A percentile compares a stretch with the other conserved stretches of the same genome.
phyloP scores from a whole-genome alignment of 1,140 invertebrate genomes.

The Colletes gigas region DNA sequence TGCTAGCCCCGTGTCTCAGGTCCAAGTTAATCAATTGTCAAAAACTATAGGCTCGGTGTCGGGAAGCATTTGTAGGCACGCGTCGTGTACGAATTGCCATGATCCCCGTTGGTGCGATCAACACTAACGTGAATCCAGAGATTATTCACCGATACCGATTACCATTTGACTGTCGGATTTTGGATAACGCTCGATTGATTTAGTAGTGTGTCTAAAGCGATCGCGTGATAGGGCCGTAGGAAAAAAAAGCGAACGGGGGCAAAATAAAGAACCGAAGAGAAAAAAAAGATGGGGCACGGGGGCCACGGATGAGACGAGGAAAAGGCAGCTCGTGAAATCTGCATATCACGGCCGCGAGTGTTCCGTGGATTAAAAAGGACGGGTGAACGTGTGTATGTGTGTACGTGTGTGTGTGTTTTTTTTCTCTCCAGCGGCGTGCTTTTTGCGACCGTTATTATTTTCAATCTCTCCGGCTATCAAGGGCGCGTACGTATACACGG shows the following conservation, averaged over 20 bases:
- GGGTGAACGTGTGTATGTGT: background rate
- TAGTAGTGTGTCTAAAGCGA: conserved; percentile 41
- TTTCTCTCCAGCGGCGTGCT: conserved; percentile 27
- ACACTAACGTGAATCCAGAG: background rate
- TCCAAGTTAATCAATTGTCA: conserved; percentile 2
- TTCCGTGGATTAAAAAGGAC: conserved; percentile 61
- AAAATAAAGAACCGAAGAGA: background rate
- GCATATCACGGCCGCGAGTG: conserved; percentile 61
- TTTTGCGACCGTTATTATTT: conserved; percentile 62
- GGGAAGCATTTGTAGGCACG: background rate
- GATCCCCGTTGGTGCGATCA: background rate
- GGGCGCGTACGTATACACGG: conserved; percentile 30
- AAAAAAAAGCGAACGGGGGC: conserved; percentile 28
- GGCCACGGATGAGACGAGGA: conserved; percentile 32
- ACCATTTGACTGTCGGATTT: conserved; percentile 51
- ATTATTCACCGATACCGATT: conserved; percentile 47
- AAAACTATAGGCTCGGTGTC: background rate
- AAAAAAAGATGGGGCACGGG: background rate
- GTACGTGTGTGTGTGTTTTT: conserved; percentile 32
- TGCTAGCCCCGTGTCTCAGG: no score
- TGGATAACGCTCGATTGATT: conserved; percentile 64
- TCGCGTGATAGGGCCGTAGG: conserved; percentile 11
- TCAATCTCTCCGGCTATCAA: conserved; percentile 56
- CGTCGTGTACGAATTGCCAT: conserved; percentile 13
- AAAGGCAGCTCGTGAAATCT: conserved; percentile 63